Conservation (phyloP, 2,113 vertebrate species). For the Plectropomus leopardus region DNA sequence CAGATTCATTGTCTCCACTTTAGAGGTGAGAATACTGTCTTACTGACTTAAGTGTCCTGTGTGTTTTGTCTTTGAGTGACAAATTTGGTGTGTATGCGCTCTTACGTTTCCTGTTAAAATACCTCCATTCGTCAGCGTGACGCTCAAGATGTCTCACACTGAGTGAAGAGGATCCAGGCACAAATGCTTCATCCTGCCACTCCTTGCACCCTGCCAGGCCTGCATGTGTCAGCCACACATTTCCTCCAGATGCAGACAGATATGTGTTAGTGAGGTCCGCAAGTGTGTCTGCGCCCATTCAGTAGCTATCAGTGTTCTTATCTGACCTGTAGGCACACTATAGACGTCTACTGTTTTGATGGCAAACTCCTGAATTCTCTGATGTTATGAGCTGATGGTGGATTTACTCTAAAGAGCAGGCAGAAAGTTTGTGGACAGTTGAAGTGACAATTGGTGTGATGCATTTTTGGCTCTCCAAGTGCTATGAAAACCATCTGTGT, state of each 20-base stretch:
- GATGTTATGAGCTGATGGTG: not conserved
- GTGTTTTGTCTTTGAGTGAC: constrained; percentile 50
- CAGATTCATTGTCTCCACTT: not conserved
- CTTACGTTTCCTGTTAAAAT: constrained; percentile 52
- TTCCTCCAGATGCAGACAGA: constrained; percentile 79
- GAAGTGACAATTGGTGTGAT: not conserved
- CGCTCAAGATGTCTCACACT: constrained; percentile 56
- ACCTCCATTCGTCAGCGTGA: constrained; percentile 56
- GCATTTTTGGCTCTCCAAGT: not conserved
- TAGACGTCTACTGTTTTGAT: not conserved
- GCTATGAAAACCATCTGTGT: not conserved
- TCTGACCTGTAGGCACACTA: constrained; percentile 11
- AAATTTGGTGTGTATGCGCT: constrained; percentile 39
- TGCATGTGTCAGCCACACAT: constrained; percentile 73
- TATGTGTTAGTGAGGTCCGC: constrained; percentile 53
- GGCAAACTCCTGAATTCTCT: constrained; percentile 5
- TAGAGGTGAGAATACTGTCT: constrained; percentile 35
- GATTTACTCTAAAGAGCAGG: too few relatives aligned
- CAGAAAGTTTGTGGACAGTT: not conserved
- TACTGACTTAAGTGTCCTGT: constrained; percentile 29
- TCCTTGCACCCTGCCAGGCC: constrained; percentile 63
- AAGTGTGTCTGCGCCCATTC: constrained; percentile 36
- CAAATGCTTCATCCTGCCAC: constrained; percentile 59
- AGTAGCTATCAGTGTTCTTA: constrained; percentile 31
- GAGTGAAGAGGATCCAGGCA: constrained; percentile 50